Evolutionary conservation across 1,140 invertebrate genomes (phyloP).

Genomic region (Tetragonula clypearis): DNA sequence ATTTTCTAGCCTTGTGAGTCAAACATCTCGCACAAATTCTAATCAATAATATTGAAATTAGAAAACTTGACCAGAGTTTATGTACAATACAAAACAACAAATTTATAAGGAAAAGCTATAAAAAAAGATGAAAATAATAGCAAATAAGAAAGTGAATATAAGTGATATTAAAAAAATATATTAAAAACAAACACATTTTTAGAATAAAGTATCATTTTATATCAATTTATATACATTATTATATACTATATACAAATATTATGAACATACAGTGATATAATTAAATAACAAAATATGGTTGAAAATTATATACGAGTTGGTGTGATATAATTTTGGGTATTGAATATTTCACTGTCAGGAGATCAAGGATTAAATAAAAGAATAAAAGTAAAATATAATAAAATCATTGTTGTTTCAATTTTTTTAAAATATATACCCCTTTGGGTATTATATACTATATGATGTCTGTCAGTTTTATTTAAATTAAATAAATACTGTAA

Average conservation of each 20-base stretch:
- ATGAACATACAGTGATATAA: background rate
- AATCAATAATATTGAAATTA: background rate
- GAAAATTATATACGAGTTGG: background rate
- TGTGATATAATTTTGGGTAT: background rate
- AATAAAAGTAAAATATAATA: background rate
- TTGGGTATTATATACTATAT: too few relatives aligned
- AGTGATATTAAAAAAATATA: background rate
- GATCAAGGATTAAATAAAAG: background rate
- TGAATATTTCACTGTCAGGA: background rate
- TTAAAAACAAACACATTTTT: background rate
- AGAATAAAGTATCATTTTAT: background rate
- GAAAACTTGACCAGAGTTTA: background rate
- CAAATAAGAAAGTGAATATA: background rate
- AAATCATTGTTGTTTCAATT: background rate
- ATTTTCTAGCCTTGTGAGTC: background rate
- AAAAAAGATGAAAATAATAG: background rate
- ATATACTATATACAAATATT: background rate
- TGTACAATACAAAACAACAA: background rate
- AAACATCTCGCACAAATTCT: constrained; percentile 5
- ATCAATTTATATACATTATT: background rate
- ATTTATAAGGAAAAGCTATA: background rate
- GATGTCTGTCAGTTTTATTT: background rate
- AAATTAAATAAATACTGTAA: background rate
- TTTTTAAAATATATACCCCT: too few relatives aligned
- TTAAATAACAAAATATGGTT: background rate